Conservation (phyloP, 2,113 vertebrate species). For the Panurus biarmicus region DNA sequence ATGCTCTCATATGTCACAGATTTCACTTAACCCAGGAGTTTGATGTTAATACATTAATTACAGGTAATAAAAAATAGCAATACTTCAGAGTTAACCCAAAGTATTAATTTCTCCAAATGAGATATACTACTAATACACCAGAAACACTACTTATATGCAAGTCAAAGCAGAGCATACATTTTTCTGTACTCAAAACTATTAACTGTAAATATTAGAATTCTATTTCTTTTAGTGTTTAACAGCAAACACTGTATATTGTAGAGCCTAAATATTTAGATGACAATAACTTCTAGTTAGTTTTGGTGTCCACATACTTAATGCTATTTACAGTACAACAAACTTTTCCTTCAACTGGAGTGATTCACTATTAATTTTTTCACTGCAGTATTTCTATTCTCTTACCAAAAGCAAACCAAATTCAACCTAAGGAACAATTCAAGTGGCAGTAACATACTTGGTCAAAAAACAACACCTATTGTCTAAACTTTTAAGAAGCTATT, state of each 20-base stretch:
- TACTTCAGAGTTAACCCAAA: conserved; percentile 36
- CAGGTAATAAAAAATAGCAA: conserved; percentile 27
- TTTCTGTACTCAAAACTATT: conserved; percentile 34
- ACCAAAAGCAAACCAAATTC: conserved; percentile 24
- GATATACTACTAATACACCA: conserved; percentile 18
- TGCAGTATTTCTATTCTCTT: conserved; percentile 26
- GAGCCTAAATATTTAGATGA: conserved; percentile 50
- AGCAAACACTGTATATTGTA: conserved; percentile 34
- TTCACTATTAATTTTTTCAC: conserved; percentile 29
- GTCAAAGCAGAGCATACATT: conserved; percentile 36
- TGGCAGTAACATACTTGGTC: conserved; percentile 42
- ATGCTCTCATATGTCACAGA: conserved; percentile 15
- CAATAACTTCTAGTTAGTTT: conserved; percentile 47
- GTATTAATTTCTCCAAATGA: conserved; percentile 27
- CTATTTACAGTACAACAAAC: conserved; percentile 57
- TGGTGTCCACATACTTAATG: conserved; percentile 39
- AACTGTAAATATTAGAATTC: conserved; percentile 28
- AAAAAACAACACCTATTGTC: conserved; percentile 33
- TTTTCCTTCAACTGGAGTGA: conserved; percentile 33
- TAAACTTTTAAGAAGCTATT: conserved; percentile 35
- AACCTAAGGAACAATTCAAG: conserved; percentile 6
- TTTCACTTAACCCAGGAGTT: conserved; percentile 50
- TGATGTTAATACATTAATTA: conserved; percentile 28
- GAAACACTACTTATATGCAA: conserved; percentile 33
- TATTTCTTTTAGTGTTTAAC: conserved; percentile 27